Percentiles rank a stretch among this genome's conserved stretches.
These are phyloP conservation scores for Drosophila mayri DNA, from an alignment of 1,140 invertebrate species.

Conservation along the genomic window DNA sequence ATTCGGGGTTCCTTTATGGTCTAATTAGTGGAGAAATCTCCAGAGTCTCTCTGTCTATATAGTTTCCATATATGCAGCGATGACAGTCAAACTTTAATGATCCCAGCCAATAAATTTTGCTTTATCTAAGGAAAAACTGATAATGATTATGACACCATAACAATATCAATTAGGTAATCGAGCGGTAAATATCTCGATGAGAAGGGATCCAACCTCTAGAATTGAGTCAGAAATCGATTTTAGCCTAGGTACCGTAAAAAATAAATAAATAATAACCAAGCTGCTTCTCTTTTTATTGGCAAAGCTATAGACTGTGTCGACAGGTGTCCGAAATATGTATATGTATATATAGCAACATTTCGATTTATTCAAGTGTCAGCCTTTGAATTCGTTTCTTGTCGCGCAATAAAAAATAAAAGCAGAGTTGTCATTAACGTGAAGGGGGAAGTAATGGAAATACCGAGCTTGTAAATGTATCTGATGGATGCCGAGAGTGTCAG, in stretches of 20 bases:
- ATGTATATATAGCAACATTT: conserved; percentile 12
- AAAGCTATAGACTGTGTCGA: conserved; percentile 30
- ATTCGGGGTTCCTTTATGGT: conserved; percentile 71
- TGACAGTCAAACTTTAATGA: conserved; percentile 57
- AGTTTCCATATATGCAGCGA: conserved; percentile 32
- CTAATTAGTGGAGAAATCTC: conserved; percentile 81
- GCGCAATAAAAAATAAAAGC: conserved; percentile 50
- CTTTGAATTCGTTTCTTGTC: conserved; percentile 48
- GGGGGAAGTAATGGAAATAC: conserved; percentile 46
- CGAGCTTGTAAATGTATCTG: conserved; percentile 47
- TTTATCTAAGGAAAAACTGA: conserved; percentile 47
- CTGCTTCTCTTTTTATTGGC: conserved; percentile 27
- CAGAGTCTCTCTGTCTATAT: background rate
- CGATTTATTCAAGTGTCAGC: conserved; percentile 68
- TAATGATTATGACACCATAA: conserved; percentile 60
- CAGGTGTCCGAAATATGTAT: conserved; percentile 45
- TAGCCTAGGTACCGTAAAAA: conserved; percentile 7
- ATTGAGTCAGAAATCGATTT: conserved; percentile 45
- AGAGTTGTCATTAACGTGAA: conserved; percentile 61
- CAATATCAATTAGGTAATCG: conserved; percentile 64
- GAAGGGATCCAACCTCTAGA: conserved; percentile 18
- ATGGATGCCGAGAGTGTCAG: conserved; percentile 46
- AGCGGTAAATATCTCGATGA: conserved; percentile 55
- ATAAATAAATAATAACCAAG: conserved; percentile 14
- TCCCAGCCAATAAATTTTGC: conserved; percentile 55